Conservation (phyloP, 2,888 invertebrate genomes). For the Chesias legatella region DNA sequence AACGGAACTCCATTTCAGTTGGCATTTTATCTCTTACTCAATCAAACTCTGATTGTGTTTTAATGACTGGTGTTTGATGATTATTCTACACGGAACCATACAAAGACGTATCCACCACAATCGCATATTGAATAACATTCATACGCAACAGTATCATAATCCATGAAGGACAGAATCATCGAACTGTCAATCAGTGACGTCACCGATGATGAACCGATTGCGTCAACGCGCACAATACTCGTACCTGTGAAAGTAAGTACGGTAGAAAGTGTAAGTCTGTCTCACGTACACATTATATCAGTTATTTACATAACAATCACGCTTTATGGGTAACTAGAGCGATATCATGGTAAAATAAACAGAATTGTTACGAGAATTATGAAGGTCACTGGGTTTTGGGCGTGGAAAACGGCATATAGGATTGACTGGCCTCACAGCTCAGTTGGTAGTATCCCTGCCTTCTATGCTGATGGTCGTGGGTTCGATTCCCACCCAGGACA, state of each 20-base stretch:
- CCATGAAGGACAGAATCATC: neutral
- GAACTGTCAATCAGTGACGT: conserved; percentile 24
- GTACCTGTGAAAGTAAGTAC: conserved; percentile 77
- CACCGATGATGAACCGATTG: conserved; percentile 43
- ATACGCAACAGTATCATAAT: neutral
- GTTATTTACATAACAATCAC: conserved; percentile 72
- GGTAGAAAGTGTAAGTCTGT: conserved; percentile 74
- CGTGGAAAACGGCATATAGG: neutral
- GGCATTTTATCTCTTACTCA: too few species aligned
- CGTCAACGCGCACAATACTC: conserved; percentile 67
- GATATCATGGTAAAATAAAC: conserved; percentile 45
- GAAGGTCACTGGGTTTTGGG: conserved; percentile 30
- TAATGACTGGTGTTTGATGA: too few species aligned
- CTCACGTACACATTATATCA: conserved; percentile 76
- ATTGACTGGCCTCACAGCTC: too few species aligned
- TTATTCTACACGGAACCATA: too few species aligned
- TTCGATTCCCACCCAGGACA: too few species aligned
- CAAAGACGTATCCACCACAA: too few species aligned
- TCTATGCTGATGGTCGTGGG: too few species aligned
- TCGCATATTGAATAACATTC: neutral
- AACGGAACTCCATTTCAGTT: too few species aligned
- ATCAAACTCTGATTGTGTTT: too few species aligned
- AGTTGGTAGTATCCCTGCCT: too few species aligned
- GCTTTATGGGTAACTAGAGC: conserved; percentile 73
- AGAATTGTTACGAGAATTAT: conserved; percentile 26